These are phyloP conservation scores for Thaumatotibia leucotreta DNA, from an alignment of 1,140 invertebrate species.

Conservation along the genomic window DNA sequence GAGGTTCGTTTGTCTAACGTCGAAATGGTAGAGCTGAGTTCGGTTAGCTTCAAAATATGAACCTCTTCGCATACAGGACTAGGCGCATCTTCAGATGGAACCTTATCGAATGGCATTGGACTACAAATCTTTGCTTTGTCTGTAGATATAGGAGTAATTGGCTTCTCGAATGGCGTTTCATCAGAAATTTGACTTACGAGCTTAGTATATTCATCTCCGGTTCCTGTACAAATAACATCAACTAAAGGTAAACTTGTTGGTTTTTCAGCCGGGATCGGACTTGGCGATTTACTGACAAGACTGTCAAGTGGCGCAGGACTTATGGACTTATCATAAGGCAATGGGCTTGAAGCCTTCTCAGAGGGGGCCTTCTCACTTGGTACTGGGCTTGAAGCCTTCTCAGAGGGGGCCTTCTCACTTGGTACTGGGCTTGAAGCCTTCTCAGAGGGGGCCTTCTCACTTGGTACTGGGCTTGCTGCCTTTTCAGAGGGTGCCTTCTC, in stretches of 20 bases:
- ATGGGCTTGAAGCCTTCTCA: too few relatives aligned
- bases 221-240: neutral
- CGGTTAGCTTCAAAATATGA: neutral
- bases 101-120: neutral
- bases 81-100: neutral
- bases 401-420: too few relatives aligned
- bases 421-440: too few relatives aligned
- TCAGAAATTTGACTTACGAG: neutral
- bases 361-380: too few relatives aligned
- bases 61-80: neutral
- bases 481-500: too few relatives aligned
- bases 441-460: too few relatives aligned
- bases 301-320: too few relatives aligned
- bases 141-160: neutral
- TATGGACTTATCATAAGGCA: too few relatives aligned
- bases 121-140: conserved; percentile 17
- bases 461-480: too few relatives aligned
- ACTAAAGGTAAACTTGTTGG: neutral
- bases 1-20: too few relatives aligned
- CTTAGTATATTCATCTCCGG: neutral
- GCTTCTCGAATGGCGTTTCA: neutral
- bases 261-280: neutral
- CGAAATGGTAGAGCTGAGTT: neutral
- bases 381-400: too few relatives aligned
- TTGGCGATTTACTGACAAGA: neutral